Conservation (phyloP, 2,888 invertebrate species). For the Pimpla rufipes region DNA sequence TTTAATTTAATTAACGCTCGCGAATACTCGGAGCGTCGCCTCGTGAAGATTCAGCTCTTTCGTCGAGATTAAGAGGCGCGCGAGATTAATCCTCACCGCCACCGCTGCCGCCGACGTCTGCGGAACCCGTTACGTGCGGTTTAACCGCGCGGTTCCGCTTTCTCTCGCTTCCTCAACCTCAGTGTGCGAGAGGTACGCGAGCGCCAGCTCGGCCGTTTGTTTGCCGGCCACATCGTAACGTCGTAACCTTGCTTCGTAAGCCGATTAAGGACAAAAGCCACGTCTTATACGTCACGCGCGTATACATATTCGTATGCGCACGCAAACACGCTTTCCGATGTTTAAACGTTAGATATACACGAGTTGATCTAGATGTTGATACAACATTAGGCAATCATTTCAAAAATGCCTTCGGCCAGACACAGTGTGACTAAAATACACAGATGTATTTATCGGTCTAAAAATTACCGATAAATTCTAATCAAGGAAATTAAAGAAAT, state of each 20-base stretch:
- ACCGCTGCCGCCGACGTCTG: slow-evolving; percentile 47
- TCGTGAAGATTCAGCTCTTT: slow-evolving; percentile 62
- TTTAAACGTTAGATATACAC: not conserved
- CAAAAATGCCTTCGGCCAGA: not conserved
- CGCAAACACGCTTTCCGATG: not conserved
- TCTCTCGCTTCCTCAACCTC: slow-evolving; percentile 41
- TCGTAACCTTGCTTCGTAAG: slow-evolving; percentile 51
- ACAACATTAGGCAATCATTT: not conserved
- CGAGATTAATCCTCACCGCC: slow-evolving; percentile 65
- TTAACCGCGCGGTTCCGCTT: slow-evolving; percentile 61
- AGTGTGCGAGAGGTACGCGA: slow-evolving; percentile 1
- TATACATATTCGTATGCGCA: not conserved
- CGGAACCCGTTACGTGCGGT: slow-evolving; percentile 67
- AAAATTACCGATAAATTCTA: not conserved
- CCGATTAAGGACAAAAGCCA: slow-evolving; percentile 49
- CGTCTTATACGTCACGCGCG: slow-evolving; percentile 2
- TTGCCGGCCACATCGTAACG: slow-evolving; percentile 58
- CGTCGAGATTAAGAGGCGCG: slow-evolving; percentile 70
- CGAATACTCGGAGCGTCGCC: slow-evolving; percentile 28
- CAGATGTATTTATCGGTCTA: not conserved
- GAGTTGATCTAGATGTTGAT: not conserved
- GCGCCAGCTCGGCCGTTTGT: slow-evolving; percentile 58
- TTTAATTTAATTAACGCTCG: slow-evolving; percentile 66
- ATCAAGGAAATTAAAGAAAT: not conserved
- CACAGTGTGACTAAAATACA: no score